phyloP scores from a whole-genome alignment of 2,113 vertebrate species.

The Deroptyus accipitrinus region DNA sequence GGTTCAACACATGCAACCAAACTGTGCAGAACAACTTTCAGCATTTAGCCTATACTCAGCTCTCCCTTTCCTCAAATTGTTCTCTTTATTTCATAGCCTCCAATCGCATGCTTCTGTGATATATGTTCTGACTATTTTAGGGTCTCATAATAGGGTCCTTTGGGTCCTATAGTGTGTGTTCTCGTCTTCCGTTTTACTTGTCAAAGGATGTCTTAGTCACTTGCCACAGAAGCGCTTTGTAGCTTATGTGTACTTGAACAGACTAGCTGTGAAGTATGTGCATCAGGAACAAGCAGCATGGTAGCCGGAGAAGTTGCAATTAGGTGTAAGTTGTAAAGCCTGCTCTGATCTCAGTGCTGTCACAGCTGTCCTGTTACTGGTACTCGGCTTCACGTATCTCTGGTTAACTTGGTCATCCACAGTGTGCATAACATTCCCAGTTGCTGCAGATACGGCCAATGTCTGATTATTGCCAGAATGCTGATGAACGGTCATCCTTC shows the following conservation, averaged over 20 bases:
- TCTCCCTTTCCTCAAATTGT: not conserved
- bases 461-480: not conserved
- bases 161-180: accelerated
- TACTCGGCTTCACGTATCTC: accelerated
- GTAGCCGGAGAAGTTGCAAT: not conserved
- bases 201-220: not conserved
- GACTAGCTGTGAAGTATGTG: not conserved
- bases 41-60: accelerated
- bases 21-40: accelerated
- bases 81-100: accelerated
- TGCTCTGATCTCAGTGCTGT: not conserved
- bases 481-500: not conserved
- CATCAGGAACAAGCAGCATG: not conserved
- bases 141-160: not conserved
- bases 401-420: accelerated
- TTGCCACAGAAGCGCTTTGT: not conserved
- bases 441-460: not conserved
- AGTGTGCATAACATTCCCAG: accelerated
- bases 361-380: not conserved
- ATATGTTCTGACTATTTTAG: accelerated
- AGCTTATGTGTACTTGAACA: accelerated
- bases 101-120: too few species aligned
- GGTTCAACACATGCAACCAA: not conserved
- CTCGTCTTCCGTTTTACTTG: not conserved
- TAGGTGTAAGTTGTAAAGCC: not conserved